Evolutionary conservation across 1,140 invertebrate species (phyloP).

Genomic region (Matsumurasca onukii): DNA sequence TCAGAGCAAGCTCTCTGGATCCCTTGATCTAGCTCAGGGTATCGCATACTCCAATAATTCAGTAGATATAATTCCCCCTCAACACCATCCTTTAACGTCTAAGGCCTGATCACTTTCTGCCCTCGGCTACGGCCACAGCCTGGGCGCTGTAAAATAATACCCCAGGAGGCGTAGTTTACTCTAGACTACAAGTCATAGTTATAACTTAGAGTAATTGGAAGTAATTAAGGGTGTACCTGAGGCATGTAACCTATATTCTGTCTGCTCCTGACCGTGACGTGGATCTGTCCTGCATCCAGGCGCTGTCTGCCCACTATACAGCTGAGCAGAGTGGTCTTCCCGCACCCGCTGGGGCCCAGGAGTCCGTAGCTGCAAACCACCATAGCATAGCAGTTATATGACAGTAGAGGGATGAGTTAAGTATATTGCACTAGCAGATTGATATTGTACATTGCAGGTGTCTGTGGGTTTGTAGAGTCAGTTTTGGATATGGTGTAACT

Average conservation of each 20-base stretch:
- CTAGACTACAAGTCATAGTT: too few relatives aligned
- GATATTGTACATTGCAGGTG: neutral
- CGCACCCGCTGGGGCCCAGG: slow-evolving; percentile 77
- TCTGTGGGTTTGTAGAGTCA: neutral
- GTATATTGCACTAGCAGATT: too few relatives aligned
- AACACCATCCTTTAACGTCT: too few relatives aligned
- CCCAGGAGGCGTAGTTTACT: too few relatives aligned
- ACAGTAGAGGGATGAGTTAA: neutral
- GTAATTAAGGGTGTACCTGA: slow-evolving; percentile 60
- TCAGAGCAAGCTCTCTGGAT: too few relatives aligned
- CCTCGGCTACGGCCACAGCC: too few relatives aligned
- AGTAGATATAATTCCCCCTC: too few relatives aligned
- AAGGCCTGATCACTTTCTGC: too few relatives aligned
- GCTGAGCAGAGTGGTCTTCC: slow-evolving; percentile 77
- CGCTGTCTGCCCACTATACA: slow-evolving; percentile 77
- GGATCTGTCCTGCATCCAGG: slow-evolving; percentile 73
- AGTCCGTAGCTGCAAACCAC: slow-evolving; percentile 65
- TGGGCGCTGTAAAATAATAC: too few relatives aligned
- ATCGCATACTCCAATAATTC: too few relatives aligned
- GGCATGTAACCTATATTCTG: slow-evolving; percentile 80
- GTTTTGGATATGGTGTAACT: neutral
- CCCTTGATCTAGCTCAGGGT: too few relatives aligned
- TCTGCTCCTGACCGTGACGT: slow-evolving; percentile 74
- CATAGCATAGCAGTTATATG: neutral
- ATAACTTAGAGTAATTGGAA: too few relatives aligned